A percentile compares a stretch with the other conserved stretches of the same genome.
phyloP scores from a whole-genome alignment of 1,140 invertebrate genomes.

The Microvelia longipes region DNA sequence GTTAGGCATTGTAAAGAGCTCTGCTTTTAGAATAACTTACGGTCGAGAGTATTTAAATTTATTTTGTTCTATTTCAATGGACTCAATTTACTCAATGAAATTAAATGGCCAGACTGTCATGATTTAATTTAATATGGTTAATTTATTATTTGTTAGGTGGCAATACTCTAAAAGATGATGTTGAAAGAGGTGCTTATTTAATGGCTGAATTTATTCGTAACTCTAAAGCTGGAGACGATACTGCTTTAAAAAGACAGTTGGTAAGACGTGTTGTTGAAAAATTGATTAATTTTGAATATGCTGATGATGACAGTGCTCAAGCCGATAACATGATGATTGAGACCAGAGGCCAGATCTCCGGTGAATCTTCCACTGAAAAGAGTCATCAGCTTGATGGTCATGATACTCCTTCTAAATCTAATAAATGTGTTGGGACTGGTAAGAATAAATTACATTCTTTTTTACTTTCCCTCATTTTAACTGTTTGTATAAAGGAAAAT shows the following conservation, averaged over 20 bases:
- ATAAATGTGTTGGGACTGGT: slow-evolving; percentile 8
- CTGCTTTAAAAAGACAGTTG: slow-evolving; percentile 19
- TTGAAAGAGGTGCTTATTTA: slow-evolving; percentile 33
- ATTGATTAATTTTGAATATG: slow-evolving; percentile 23
- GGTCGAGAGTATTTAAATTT: no score
- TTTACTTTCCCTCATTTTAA: background rate
- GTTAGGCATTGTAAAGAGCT: no score
- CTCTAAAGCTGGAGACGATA: slow-evolving; percentile 13
- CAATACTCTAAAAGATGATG: slow-evolving; percentile 30
- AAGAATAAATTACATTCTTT: background rate
- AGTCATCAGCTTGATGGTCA: background rate
- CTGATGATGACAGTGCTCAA: slow-evolving; percentile 6
- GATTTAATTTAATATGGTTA: no score
- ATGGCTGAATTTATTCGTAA: slow-evolving; percentile 31
- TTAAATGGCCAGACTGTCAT: no score
- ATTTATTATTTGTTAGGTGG: no score
- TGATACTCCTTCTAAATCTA: background rate
- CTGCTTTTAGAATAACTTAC: no score
- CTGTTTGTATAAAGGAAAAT: background rate
- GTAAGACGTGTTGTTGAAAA: slow-evolving; percentile 34
- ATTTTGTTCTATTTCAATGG: no score
- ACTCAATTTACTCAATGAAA: no score
- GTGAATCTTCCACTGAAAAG: background rate
- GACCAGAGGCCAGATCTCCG: background rate
- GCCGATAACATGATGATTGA: background rate